These are phyloP conservation scores for Pimephales promelas DNA, from an alignment of 2,113 vertebrate species.

Conservation along the genomic window DNA sequence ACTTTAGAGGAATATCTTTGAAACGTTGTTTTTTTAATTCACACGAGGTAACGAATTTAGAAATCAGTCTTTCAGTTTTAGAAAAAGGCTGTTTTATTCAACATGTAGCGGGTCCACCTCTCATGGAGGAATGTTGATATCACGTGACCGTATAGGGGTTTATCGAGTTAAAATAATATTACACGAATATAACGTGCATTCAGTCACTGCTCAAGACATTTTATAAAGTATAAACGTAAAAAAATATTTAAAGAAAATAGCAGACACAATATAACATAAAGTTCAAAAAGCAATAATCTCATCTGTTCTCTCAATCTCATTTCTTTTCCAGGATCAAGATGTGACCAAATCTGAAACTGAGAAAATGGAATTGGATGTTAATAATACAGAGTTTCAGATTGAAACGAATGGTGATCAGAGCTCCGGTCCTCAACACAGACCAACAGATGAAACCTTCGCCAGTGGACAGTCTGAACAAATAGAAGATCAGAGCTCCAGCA, in stretches of 20 bases:
- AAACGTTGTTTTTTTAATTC: not conserved
- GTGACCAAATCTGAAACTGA: slow-evolving; percentile 1
- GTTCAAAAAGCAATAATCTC: not conserved
- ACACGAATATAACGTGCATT: not conserved
- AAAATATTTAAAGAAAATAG: not conserved
- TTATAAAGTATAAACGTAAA: not conserved
- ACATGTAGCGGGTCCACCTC: not conserved
- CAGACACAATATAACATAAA: too few relatives aligned
- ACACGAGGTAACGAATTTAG: not conserved
- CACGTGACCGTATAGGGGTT: not conserved
- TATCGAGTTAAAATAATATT: not conserved
- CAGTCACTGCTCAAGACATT: not conserved
- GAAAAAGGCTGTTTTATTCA: not conserved
- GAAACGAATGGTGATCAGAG: not conserved
- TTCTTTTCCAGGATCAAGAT: slow-evolving; percentile 7
- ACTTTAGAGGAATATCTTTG: not conserved
- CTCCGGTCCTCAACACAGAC: not conserved
- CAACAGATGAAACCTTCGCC: not conserved
- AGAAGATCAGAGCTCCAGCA: not conserved
- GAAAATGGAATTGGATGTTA: slow-evolving; percentile 7
- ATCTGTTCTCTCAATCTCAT: not conserved
- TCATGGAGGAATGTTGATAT: not conserved
- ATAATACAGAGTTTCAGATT: not conserved
- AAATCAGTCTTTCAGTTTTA: not conserved
- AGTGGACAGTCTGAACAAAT: not conserved